Evolutionary conservation across 2,797 vertebrate species (phyloP), one percentile per base, ranked within the genome.

Genomic region (Pelodytes ibericus): DNA sequence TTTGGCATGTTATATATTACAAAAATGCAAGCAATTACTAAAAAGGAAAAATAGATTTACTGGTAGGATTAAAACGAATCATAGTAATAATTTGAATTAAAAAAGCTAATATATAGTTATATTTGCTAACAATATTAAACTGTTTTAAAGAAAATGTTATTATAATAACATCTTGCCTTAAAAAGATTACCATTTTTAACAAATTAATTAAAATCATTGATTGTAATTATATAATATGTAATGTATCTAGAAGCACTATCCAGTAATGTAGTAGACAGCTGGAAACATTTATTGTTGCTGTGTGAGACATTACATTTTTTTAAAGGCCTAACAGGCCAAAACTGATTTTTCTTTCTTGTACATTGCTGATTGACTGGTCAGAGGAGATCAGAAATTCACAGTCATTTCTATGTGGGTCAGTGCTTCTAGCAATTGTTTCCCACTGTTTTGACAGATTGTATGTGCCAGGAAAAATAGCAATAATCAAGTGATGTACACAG

Each of bases 371-470:
- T 78, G 76, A 73, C 76, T 78, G 70, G 75, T 73, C 76, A 73
- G 59, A 61, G 49, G 56, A 78, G 70, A 61, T 78, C 70, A 78
- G 29, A 67, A 78, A 62, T 78, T 60, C 70, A 78, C 65, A 76
- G 62, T 67, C 63, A 78, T 78, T 68, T 66, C 63, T 78, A 73
- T 78, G 70, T 72, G 76, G 76, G 70, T 78, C 70, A 78, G 57
- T 72, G 63, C 76, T 78, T 26, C 70, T 72, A 72, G 76, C 76
- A 78, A 73, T 78, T 73, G 70, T 78, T 78, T 78, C 76, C 76
- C 56, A 78, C 69, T 78, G 76, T 78, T 78, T 70, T 78, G 76
- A 78, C 76, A 78, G 76, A 78, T 78, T 78, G 76, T 73, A 72
- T 60, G 63, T 78, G 76, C 70, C 76, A 78, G 76, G 66, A 72